Evolutionary conservation across 1,140 invertebrate species (phyloP), one percentile per base, ranked within the genome.

Genomic region (Zaprionus lachaisei): DNA sequence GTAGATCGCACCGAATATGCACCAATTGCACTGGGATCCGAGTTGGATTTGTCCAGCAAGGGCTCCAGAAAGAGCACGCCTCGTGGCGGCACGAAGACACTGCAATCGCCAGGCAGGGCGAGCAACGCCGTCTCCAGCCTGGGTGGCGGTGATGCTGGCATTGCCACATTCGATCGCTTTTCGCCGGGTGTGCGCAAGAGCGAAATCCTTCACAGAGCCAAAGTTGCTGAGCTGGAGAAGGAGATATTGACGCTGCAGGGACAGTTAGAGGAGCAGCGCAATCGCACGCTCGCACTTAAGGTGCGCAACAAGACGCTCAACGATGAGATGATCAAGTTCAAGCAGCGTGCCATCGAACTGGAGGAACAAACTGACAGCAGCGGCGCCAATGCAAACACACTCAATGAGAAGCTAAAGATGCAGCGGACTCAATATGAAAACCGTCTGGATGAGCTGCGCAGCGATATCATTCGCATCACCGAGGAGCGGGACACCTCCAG

Each of bases 141-240:
- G 1, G 61, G 74, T 6, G 62, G 47, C 22, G 91, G 64, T 41
- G 93, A 93, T 75, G 58, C 22, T n/a, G 57, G 54, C 7, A 28
- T 44, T 6, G 81, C 79, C 5, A 60, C 72, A 44, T 90, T 91
- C 6, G 91, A 92, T 60, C 84, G 87, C n/a, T 92, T 82, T 12
- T 80, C 83, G 6, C 91, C 83, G 5, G 79, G 81, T 1, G 91
- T 92, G 3, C 91, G 91, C 1, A 92, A 87, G 28, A 91, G 75
- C 37, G 91, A 92, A 57, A 80, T 91, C 31, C 54, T 94, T 80
- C 80, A 94, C 51, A 92, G 94, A 20, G 93, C 93, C 71, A 94
- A 94, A 57, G 89, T 94, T 22, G 95, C 95, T 75, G 85, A 91
- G 7, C 93, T 95, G 72, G 93, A 94, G 62, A 94, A 94, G 72